Evolutionary conservation across 2,888 invertebrate genomes (phyloP).

Genomic region (Glyphotaelius pellucidus): DNA sequence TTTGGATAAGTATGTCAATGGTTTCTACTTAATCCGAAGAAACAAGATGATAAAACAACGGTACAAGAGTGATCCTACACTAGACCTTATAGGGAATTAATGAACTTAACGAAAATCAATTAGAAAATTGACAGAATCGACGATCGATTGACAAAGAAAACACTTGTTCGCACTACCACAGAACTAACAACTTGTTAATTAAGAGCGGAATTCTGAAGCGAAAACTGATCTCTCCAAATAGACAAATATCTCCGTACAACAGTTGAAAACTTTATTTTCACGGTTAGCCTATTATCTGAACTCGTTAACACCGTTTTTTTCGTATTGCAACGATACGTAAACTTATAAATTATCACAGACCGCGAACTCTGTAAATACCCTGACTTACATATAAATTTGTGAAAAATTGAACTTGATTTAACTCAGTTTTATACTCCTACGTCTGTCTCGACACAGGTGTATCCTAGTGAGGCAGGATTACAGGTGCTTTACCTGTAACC

Average conservation of each 20-base stretch:
- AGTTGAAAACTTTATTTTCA: too few relatives aligned
- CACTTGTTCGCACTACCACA: neutral
- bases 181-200: neutral
- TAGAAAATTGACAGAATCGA: constrained; percentile 2
- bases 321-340: neutral
- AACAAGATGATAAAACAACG: neutral
- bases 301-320: neutral
- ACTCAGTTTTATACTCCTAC: too few relatives aligned
- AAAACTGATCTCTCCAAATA: neutral
- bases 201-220: neutral
- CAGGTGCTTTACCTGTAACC: too few relatives aligned
- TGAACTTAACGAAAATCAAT: neutral
- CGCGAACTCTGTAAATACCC: neutral
- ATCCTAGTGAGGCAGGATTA: too few relatives aligned
- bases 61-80: neutral
- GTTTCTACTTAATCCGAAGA: constrained; percentile 22
- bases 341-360: neutral
- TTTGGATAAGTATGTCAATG: constrained; percentile 48
- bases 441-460: too few relatives aligned
- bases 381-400: neutral
- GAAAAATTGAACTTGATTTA: too few relatives aligned
- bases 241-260: too few relatives aligned
- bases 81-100: neutral
- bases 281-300: neutral
- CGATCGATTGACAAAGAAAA: neutral